These are phyloP conservation scores for Tholera decimalis DNA, from an alignment of 2,888 invertebrate genomes.

Conservation along the genomic window DNA sequence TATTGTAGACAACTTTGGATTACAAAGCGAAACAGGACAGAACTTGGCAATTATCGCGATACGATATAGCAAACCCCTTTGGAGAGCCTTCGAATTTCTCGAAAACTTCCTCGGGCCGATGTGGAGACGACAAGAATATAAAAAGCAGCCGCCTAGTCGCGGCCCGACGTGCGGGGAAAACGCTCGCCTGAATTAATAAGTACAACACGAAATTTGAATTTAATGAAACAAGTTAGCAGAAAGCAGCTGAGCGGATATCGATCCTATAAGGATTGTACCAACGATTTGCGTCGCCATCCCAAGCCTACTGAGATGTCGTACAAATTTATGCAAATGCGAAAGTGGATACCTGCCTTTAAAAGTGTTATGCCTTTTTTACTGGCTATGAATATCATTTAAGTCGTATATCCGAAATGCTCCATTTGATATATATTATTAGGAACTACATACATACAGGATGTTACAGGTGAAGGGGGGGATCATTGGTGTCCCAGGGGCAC, in stretches of 20 bases:
- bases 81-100: constrained; percentile 63
- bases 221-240: constrained; percentile 91
- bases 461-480: too few species aligned
- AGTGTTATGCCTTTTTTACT: constrained; percentile 31
- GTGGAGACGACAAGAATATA: constrained; percentile 81
- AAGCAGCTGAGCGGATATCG: constrained; percentile 88
- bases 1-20: constrained; percentile 58
- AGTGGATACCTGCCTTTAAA: constrained; percentile 33
- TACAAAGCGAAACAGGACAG: constrained; percentile 62
- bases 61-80: constrained; percentile 67
- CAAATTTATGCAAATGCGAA: constrained; percentile 54
- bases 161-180: constrained; percentile 80
- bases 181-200: constrained; percentile 90
- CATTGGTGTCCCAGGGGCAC: too few species aligned
- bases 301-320: constrained; percentile 47
- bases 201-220: constrained; percentile 92
- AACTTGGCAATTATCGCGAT: constrained; percentile 73
- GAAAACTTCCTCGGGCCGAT: constrained; percentile 70
- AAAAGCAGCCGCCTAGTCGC: constrained; percentile 80
- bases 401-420: constrained; percentile 8
- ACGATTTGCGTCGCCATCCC: constrained; percentile 46
- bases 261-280: constrained; percentile 81
- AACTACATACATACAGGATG: too few species aligned
- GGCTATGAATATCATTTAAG: constrained; percentile 19
- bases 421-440: constrained; percentile 6